Evolutionary conservation across 2,113 vertebrate species (phyloP).

Genomic region (Tympanuchus pallidicinctus): DNA sequence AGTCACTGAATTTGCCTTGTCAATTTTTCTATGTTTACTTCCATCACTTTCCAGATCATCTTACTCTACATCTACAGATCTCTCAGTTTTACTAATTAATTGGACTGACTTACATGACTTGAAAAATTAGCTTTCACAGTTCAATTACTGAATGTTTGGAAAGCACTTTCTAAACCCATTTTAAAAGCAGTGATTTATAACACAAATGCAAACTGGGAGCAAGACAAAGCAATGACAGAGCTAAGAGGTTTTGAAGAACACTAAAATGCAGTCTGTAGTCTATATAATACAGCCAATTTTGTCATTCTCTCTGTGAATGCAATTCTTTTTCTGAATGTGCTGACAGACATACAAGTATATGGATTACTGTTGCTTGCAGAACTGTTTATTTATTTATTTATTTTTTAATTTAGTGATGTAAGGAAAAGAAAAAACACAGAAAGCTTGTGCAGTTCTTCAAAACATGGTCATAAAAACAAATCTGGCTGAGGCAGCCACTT

Average conservation of each 20-base stretch:
- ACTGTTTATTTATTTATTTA: neutral
- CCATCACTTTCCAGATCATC: neutral
- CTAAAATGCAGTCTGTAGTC: slow-evolving; percentile 32
- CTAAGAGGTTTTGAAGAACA: slow-evolving; percentile 36
- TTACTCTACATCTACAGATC: neutral
- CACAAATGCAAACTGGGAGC: neutral
- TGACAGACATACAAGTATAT: slow-evolving; percentile 26
- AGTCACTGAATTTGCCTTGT: neutral
- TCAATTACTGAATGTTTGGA: slow-evolving; percentile 8
- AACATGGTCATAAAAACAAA: slow-evolving; percentile 35
- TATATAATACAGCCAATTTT: slow-evolving; percentile 6
- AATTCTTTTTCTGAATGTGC: slow-evolving; percentile 15
- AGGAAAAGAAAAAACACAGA: neutral
- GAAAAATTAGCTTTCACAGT: neutral
- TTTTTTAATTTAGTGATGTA: slow-evolving; percentile 15
- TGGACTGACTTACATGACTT: neutral
- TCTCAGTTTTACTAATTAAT: slow-evolving; percentile 27
- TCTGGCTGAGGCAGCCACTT: neutral
- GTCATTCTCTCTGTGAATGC: slow-evolving; percentile 43
- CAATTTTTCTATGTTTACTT: neutral
- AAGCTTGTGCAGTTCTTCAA: slow-evolving; percentile 30
- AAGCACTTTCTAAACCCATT: slow-evolving; percentile 8
- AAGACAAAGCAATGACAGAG: slow-evolving; percentile 41
- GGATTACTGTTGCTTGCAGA: slow-evolving; percentile 8
- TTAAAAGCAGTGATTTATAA: slow-evolving; percentile 21